These are phyloP conservation scores for Mionectes olivaceus DNA, from an alignment of 2,797 vertebrate genomes.

Conservation along the genomic window DNA sequence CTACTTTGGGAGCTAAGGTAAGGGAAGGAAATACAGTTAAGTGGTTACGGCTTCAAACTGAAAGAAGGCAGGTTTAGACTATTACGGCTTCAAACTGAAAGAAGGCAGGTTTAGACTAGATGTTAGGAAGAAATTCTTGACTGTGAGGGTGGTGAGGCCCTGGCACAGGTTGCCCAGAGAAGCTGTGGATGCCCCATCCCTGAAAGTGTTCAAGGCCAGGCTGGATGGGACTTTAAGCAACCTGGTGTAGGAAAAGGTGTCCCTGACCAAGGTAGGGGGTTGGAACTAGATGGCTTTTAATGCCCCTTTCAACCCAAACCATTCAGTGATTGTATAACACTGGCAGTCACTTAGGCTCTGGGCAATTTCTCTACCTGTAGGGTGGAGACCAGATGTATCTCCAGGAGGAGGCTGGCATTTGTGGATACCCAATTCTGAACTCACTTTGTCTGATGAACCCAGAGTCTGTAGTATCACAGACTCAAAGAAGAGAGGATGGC, in stretches of 20 bases:
- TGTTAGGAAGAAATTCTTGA: neutral
- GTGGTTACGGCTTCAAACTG: neutral
- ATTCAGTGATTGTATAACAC: neutral
- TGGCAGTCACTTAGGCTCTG: neutral
- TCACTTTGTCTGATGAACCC: neutral
- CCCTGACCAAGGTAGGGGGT: neutral
- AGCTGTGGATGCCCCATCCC: neutral
- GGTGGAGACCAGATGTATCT: neutral
- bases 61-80: neutral
- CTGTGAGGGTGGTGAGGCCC: neutral
- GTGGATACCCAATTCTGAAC: neutral
- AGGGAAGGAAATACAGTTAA: neutral
- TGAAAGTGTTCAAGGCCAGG: neutral
- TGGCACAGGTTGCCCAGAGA: neutral
- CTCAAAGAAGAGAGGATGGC: neutral
- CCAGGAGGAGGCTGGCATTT: neutral
- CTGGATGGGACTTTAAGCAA: rapidly evolving
- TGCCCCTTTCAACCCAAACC: neutral
- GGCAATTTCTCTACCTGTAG: neutral
- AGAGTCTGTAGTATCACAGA: neutral
- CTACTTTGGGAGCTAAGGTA: neutral
- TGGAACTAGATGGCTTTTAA: neutral
- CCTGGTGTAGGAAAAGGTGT: neutral
- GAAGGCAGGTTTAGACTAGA: neutral
- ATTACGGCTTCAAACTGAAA: neutral